Percentiles rank a stretch among this genome's conserved stretches.
Evolutionary conservation across 2,113 vertebrate genomes (phyloP).

Genomic region (Syngnathoides biaculeatus): DNA sequence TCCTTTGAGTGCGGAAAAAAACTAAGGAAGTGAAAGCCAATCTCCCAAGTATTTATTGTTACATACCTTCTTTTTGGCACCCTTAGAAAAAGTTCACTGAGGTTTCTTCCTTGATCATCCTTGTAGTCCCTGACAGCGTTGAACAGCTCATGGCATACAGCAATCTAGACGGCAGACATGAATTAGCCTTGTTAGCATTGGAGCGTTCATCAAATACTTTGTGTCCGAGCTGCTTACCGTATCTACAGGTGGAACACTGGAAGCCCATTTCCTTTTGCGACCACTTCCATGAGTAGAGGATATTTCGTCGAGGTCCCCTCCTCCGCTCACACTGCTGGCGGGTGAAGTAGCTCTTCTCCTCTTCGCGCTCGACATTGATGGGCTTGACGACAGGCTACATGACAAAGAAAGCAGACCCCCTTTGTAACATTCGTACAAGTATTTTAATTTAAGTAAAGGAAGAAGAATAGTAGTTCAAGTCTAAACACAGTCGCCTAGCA

Average conservation of each 20-base stretch:
- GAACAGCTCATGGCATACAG: slow-evolving; percentile 95
- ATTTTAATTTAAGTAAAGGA: background rate
- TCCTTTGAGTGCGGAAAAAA: background rate
- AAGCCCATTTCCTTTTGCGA: slow-evolving; percentile 84
- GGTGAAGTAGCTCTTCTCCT: slow-evolving; percentile 94
- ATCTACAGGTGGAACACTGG: slow-evolving; percentile 87
- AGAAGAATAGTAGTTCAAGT: background rate
- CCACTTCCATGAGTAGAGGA: slow-evolving; percentile 84
- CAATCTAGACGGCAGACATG: slow-evolving; percentile 75
- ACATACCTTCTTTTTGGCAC: slow-evolving; percentile 92
- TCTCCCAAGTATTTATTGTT: background rate
- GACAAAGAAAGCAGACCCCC: background rate
- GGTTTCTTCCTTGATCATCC: slow-evolving; percentile 89
- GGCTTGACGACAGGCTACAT: slow-evolving; percentile 34
- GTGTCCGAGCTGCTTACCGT: slow-evolving; percentile 73
- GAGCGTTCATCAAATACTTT: background rate
- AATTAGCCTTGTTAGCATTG: background rate
- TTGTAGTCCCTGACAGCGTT: slow-evolving; percentile 94
- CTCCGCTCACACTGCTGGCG: slow-evolving; percentile 90
- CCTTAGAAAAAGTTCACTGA: slow-evolving; percentile 90
- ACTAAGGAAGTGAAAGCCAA: background rate
- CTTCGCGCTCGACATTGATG: slow-evolving; percentile 73
- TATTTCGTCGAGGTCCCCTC: slow-evolving; percentile 89
- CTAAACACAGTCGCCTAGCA: slow-evolving; percentile 5
- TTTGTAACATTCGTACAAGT: background rate